Conservation (phyloP, 1,140 invertebrate species). For the Musca domestica region DNA sequence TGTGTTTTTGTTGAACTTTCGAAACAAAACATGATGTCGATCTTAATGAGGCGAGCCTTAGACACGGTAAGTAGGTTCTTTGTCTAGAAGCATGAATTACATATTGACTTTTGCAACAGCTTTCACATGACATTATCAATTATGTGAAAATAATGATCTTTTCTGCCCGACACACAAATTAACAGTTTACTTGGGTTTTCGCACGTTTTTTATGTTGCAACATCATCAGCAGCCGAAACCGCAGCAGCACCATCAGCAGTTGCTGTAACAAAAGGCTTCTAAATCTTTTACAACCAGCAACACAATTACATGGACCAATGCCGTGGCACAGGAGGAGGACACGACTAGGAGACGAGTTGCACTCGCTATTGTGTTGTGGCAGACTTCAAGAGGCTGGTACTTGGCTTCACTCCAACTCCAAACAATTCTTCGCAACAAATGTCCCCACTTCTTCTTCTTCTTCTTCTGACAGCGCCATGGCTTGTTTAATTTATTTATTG, state of each 20-base stretch:
- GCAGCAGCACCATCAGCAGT: background rate
- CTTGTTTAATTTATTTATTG: slow-evolving; percentile 13
- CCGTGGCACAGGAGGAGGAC: background rate
- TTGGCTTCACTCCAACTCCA: background rate
- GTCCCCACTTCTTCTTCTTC: background rate
- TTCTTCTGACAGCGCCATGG: no score
- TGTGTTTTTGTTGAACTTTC: no score
- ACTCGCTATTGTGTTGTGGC: background rate
- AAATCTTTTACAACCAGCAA: background rate
- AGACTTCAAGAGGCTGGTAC: background rate
- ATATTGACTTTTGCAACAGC: background rate
- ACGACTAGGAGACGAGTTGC: background rate
- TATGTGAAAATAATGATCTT: slow-evolving; percentile 15
- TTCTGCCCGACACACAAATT: background rate
- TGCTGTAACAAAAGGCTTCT: background rate
- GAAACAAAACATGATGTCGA: no score
- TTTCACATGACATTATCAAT: slow-evolving; percentile 15
- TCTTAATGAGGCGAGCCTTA: no score
- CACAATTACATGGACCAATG: slow-evolving; percentile 6
- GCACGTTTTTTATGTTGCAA: slow-evolving; percentile 15
- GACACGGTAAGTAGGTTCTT: no score
- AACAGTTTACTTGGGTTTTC: slow-evolving; percentile 15
- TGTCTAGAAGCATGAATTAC: no score
- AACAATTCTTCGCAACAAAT: background rate
- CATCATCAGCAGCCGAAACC: background rate